Percentiles rank a stretch among this genome's conserved stretches.
Evolutionary conservation across 23 tunicate species (phyloP).

Genomic region (Clavelina lepadiformis): DNA sequence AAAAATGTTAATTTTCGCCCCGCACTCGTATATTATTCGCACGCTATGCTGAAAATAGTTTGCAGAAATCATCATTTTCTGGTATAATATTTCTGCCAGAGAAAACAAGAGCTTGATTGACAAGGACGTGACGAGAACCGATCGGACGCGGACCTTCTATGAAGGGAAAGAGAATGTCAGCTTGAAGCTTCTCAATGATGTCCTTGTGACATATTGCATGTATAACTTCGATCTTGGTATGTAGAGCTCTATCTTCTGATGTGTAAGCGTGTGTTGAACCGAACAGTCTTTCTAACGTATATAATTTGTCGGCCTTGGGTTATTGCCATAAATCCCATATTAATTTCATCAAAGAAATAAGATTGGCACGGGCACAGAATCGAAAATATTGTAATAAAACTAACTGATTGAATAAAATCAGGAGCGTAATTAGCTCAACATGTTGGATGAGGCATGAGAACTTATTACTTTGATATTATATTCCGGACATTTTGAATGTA

Average conservation of each 20-base stretch:
- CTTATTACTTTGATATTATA: constrained; percentile 1
- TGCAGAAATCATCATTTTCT: background rate
- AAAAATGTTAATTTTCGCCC: background rate
- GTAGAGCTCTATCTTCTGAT: too few relatives aligned
- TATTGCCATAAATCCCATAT: too few relatives aligned
- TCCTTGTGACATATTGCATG: constrained; percentile 87
- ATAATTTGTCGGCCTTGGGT: too few relatives aligned
- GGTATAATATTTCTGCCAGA: constrained; percentile 10
- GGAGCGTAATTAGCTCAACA: too few relatives aligned
- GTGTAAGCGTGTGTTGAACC: too few relatives aligned
- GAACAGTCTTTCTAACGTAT: too few relatives aligned
- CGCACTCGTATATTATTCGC: background rate
- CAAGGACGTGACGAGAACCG: constrained; percentile 84
- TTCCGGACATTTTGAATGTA: too few relatives aligned
- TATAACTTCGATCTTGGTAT: constrained; percentile 89
- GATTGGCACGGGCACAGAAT: too few relatives aligned
- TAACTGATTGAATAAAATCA: too few relatives aligned
- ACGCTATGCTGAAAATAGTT: background rate
- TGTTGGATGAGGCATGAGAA: too few relatives aligned
- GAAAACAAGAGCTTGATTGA: constrained; percentile 72
- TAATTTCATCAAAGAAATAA: too few relatives aligned
- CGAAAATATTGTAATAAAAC: too few relatives aligned
- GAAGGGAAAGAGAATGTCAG: constrained; percentile 53
- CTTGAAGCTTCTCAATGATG: constrained; percentile 53
- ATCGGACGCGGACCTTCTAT: constrained; percentile 68